Evolutionary conservation across 2,888 invertebrate species (phyloP), one percentile per base, ranked within the genome.

Genomic region (Parelbella ahira): DNA sequence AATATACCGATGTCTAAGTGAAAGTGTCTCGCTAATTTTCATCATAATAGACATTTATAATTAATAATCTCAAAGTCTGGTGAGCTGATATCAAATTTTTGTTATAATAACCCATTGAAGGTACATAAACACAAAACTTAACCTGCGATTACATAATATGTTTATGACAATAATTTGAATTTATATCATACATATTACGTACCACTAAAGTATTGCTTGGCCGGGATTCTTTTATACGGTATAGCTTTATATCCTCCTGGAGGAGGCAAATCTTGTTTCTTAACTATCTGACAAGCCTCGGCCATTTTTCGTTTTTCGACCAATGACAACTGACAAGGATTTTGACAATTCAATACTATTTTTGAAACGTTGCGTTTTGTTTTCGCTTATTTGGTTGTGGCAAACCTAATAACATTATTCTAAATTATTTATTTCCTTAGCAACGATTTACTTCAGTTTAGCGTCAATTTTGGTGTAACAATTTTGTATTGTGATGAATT

Each of bases 231-330:
- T 54, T 90, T 89, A 65, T 80, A 94, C 29, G 89, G 89, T 51
- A 97, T 93, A 9, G 93, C 90, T 51, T 90, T 89, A 74, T 97
- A 98, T 54, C 98, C 98, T 67, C 97, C 97, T 39, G 90, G 81
- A 48, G 98, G 98, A 64, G 98, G 98, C 90, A 98, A 89, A 84
- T 98, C 98, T 83, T 98, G 98, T 65, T 74, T 80, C 62, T 66
- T 66, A 38, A 50, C 61, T 45, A 79, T 34, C 54, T 65, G 65
- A 58, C 58, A 67, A 57, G 60, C 58, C 48, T 67, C 71, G 54
- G 74, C 68, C 84, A 84, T 83, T 64, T 72, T 69, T 51, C 38
- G 18, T 51, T 50, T 46, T 45, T 15, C 15, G 15, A 15, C 15
- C 2, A 15, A 15, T 49, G 49, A 53, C 49, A 50, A 23, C 29